Conservation (phyloP, 2,113 vertebrate species). For the Boleophthalmus pectinirostris region DNA sequence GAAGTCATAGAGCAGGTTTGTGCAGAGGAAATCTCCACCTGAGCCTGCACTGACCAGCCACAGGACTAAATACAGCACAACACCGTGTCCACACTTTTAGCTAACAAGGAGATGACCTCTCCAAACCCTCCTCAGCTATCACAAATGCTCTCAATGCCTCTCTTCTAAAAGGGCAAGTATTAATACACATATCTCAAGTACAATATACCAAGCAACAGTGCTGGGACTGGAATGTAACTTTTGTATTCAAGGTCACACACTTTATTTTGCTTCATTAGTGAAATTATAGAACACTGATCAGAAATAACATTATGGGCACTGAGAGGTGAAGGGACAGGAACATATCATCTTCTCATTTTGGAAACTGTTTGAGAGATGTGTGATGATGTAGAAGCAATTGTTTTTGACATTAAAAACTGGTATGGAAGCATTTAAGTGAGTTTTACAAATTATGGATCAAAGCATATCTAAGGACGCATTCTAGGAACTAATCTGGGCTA, state of each 20-base stretch:
- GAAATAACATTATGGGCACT: neutral
- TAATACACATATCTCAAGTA: constrained; percentile 28
- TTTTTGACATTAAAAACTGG: neutral
- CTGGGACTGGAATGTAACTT: constrained; percentile 52
- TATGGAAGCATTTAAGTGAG: neutral
- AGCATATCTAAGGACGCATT: neutral
- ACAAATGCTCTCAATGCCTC: constrained; percentile 15
- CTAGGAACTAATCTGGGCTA: neutral
- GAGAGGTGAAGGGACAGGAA: neutral
- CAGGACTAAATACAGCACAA: constrained; percentile 40
- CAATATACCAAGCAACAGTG: neutral
- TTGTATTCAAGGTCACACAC: constrained; percentile 18
- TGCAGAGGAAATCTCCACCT: neutral
- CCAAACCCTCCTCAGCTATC: neutral
- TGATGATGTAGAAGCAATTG: neutral
- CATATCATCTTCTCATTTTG: neutral
- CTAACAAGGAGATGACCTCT: constrained; percentile 8
- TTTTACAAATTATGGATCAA: neutral
- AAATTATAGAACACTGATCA: constrained; percentile 3
- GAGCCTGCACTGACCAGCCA: constrained; percentile 6
- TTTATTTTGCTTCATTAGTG: constrained; percentile 17
- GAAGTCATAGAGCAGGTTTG: neutral
- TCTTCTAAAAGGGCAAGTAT: constrained; percentile 20
- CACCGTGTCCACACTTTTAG: constrained; percentile 22
- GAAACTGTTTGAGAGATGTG: neutral